These are phyloP conservation scores for Ferdinandea cuprea DNA, from an alignment of 2,888 invertebrate genomes.

Conservation along the genomic window DNA sequence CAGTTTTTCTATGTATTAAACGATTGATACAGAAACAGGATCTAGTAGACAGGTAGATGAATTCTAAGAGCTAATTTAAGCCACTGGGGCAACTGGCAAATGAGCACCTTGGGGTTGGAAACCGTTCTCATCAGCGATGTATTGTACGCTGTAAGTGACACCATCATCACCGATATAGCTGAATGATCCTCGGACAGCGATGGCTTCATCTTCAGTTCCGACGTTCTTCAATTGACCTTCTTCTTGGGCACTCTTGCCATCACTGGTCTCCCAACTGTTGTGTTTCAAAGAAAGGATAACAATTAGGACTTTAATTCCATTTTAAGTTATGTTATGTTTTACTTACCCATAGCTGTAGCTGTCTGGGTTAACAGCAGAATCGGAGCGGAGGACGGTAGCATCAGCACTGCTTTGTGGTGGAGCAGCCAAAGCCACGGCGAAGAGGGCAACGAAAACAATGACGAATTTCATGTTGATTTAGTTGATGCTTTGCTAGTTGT, in stretches of 20 bases:
- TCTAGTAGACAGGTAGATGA: no score
- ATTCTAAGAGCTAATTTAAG: no score
- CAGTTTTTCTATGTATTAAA: no score
- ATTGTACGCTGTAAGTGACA: conserved; percentile 85
- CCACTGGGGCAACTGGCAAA: conserved; percentile 83
- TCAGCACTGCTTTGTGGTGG: background rate
- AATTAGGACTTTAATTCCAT: background rate
- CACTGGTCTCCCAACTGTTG: conserved; percentile 83
- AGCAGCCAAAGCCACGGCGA: conserved; percentile 43
- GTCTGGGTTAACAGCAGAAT: background rate
- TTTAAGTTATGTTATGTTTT: no score
- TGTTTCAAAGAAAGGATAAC: background rate
- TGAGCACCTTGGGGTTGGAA: conserved; percentile 84
- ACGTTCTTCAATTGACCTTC: conserved; percentile 84
- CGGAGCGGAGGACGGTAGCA: background rate
- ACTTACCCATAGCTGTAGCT: background rate
- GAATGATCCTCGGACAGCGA: conserved; percentile 84
- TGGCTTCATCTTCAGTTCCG: conserved; percentile 84
- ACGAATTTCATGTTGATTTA: conserved; percentile 1
- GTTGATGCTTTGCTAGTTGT: conserved; percentile 31
- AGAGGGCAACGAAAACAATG: conserved; percentile 2
- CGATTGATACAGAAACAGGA: no score
- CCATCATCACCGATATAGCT: conserved; percentile 85
- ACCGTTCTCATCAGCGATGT: conserved; percentile 82
- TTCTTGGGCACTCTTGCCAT: conserved; percentile 84